Evolutionary conservation across 2,888 invertebrate genomes (phyloP).

Genomic region (Dendrolimus houi): DNA sequence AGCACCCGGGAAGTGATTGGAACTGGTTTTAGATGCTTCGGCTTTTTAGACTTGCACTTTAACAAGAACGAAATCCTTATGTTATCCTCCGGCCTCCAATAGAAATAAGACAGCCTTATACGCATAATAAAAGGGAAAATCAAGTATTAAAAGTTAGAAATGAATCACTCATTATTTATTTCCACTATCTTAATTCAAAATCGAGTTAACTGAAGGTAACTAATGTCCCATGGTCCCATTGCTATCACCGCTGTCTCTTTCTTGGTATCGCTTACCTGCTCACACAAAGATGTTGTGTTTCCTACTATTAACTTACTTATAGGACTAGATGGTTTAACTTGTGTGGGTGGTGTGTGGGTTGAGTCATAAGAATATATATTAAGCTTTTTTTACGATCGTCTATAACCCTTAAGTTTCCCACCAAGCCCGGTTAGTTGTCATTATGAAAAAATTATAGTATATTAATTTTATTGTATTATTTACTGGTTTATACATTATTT

Average conservation of each 20-base stretch:
- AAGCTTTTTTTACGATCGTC: background rate
- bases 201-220: slow-evolving; percentile 8
- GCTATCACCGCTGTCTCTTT: slow-evolving; percentile 13
- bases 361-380: slow-evolving; percentile 8
- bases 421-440: background rate
- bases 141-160: too few relatives aligned
- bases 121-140: too few relatives aligned
- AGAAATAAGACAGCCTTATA: too few relatives aligned
- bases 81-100: too few relatives aligned
- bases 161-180: background rate
- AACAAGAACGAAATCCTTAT: too few relatives aligned
- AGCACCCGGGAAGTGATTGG: too few relatives aligned
- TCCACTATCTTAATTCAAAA: slow-evolving; percentile 5
- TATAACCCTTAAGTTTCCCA: background rate
- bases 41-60: too few relatives aligned
- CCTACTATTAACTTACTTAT: slow-evolving; percentile 23
- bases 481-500: too few relatives aligned
- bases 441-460: too few relatives aligned
- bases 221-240: slow-evolving; percentile 9
- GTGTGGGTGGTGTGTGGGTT: slow-evolving; percentile 20
- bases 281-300: slow-evolving; percentile 17
- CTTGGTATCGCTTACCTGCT: slow-evolving; percentile 15
- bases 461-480: too few relatives aligned
- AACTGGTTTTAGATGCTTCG: too few relatives aligned
- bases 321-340: slow-evolving; percentile 24